Evolutionary conservation across 2,113 vertebrate genomes (phyloP), one percentile per base, ranked within the genome.

Genomic region (Nymphicus hollandicus): DNA sequence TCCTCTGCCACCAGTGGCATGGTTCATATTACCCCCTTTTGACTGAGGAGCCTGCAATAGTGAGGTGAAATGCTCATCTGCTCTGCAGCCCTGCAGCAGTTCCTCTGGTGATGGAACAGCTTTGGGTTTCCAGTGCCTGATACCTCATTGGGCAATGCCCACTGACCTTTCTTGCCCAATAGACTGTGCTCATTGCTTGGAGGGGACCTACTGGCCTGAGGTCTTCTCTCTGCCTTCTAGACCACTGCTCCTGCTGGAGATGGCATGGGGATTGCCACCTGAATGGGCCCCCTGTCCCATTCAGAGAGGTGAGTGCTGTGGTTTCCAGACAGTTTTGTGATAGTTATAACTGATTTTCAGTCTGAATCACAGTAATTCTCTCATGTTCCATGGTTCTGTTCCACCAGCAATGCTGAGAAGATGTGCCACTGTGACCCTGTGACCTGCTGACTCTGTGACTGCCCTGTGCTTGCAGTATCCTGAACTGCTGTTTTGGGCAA

Each of bases 41-140:
- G 68, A 28, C 68, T 88, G 80, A 78, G 20, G 47, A 91, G 39
- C 63, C 46, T 39, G 22, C 19, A 39, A 0, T 5, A 76, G 27
- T 0, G 1, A 76, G 61, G 13, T 29, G 56, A 55, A 29, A 60
- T 2, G 1, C 41, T 39, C 1, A 1, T 61, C 39, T 56, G 60
- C 60, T 2, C 0, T 46, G 69, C 0, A 1, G 43, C 17, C n/a
- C 49, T 47, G 25, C 35, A 65, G 63, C 14, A 17, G 37, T 2
- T 87, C 46, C 37, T 91, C 43, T 3, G 4, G 19, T 0, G 0
- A 7, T 31, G 39, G 52, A 60, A 50, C 23, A 15, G 11, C 44
- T 82, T 70, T 33, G 46, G 10, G 4, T 91, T 95, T 64, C 78
- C 43, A 8, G 8, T 39, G 56, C 23, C 35, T 86, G 27, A 8